Base-by-base conservation (phyloP, 1,140 invertebrate genomes). In the Magallana gigas region DNA sequence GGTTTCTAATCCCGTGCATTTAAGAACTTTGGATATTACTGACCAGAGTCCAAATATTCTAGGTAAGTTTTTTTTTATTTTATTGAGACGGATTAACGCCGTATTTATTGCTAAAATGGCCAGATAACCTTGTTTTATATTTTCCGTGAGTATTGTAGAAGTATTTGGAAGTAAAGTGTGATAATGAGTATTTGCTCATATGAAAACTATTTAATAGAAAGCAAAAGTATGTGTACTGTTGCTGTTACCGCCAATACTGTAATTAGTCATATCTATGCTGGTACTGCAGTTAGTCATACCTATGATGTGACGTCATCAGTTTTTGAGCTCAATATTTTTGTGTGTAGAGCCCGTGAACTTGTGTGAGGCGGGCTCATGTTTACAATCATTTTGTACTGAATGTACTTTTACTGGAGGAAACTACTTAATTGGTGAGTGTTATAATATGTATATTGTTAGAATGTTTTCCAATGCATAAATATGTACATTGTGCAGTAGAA, bases 361-460 rank as follows among this genome's bases (percentile, higher is more conserved):
- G 7, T 64, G 60, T 64, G 12, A n/a, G 18, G 60, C 7, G 60
- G 14, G 6, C 60, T n/a, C n/a, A n/a, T n/a, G n/a, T n/a, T 14
- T 62, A 14, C 1, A 7, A 62, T 62, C 12, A 62, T 7, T 14
- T 62, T 62, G 60, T 62, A 62, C 60, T 62, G 60, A 62, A n/a
- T n/a, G n/a, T n/a, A n/a, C n/a, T 62, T 62, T 62, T 14, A 14
- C 60, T 14, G 60, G 14, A 62, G 60, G 60, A 62, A 62, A 62
- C 60, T 62, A n/a, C 60, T 36, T 62, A 62, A 62, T 64, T 18
- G 60, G 60, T 64, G 60, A 64, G 60, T 64, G 11, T 64, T 64
- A 16, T 8, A 16, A 14, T 14, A 6, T 62, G 7, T 14, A 62
- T 62, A 36, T 36, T 36, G 36, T 36, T 36, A 1, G 36, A 36